Evolutionary conservation across 2,113 vertebrate genomes (phyloP).

Genomic region (Phasianus colchicus): DNA sequence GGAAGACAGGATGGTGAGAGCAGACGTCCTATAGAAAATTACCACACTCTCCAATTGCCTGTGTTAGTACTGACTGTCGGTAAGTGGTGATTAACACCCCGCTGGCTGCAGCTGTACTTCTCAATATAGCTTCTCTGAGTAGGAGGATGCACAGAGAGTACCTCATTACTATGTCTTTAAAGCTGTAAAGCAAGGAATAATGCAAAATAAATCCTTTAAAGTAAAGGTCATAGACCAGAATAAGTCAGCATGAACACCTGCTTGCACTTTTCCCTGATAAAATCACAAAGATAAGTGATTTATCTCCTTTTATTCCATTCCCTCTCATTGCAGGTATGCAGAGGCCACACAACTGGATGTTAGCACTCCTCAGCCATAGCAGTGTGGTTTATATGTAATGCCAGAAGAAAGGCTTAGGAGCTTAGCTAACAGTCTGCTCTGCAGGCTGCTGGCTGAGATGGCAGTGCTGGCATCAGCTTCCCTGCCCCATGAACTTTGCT

Average conservation of each 20-base stretch:
- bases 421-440: conserved; percentile 29
- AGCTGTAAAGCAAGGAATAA: conserved; percentile 78
- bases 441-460: background rate
- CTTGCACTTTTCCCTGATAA: background rate
- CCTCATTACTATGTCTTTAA: conserved; percentile 82
- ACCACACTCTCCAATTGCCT: conserved; percentile 33
- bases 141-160: conserved; percentile 76
- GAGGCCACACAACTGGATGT: conserved; percentile 1
- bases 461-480: background rate
- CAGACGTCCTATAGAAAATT: conserved; percentile 65
- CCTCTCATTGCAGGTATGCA: conserved; percentile 5
- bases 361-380: conserved; percentile 16
- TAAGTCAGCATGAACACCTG: background rate
- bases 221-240: conserved; percentile 77
- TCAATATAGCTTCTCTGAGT: conserved; percentile 73
- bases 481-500: background rate
- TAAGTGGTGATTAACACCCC: conserved; percentile 84
- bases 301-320: background rate
- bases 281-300: conserved; percentile 4
- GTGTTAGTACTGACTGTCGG: conserved; percentile 61
- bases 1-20: conserved; percentile 21
- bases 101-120: conserved; percentile 82
- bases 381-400: background rate
- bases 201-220: conserved; percentile 80
- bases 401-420: conserved; percentile 36